Evolutionary conservation across 2,888 invertebrate species (phyloP), one percentile per base, ranked within the genome.

Genomic region (Dione vanillae): DNA sequence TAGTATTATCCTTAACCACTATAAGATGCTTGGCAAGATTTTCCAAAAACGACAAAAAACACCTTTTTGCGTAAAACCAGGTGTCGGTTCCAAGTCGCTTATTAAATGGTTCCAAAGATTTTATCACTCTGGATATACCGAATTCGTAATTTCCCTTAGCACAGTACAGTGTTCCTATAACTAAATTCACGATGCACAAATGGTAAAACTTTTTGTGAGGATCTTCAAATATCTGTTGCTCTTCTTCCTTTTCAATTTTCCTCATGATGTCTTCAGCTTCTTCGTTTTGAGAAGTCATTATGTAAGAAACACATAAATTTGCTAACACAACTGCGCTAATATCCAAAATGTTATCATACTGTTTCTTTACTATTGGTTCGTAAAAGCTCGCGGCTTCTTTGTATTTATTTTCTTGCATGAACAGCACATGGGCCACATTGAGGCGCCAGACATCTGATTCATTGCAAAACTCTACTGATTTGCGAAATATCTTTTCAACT

Each of bases 61-160:
- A 99, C 72, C 99, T 94, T 86, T 99, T 99, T 1, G 99, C 97
- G 85, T 99, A 99, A 85, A 98, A 97, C 99, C 99, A 99, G 3
- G 99, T 99, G 84, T 99, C 99, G 0, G 99, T 98, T 16, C 99
- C 99, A 10, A 99, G 94, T 84, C 99, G 97, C 87, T 97, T 97
- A 83, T 97, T 96, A 81, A 97, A 98, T 0, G 98, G 98, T 82
- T 98, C 98, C 71, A 99, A 90, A 49, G 99, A 99, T 89, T 99
- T 99, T 83, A 99, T 98, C 0, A 99, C 98, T 74, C 99, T 94
- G 0, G 99, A 98, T 79, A 99, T 97, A 0, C 99, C 99, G 89
- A 99, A 99, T 88, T 99, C 99, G 82, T 98, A 99, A 90, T 99
- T 99, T 0, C 99, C 99, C 90, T 99, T 99, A 2, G 99, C 98